phyloP scores from a whole-genome alignment of 2,888 invertebrate species.

The Prosopocoilus inquinatus region DNA sequence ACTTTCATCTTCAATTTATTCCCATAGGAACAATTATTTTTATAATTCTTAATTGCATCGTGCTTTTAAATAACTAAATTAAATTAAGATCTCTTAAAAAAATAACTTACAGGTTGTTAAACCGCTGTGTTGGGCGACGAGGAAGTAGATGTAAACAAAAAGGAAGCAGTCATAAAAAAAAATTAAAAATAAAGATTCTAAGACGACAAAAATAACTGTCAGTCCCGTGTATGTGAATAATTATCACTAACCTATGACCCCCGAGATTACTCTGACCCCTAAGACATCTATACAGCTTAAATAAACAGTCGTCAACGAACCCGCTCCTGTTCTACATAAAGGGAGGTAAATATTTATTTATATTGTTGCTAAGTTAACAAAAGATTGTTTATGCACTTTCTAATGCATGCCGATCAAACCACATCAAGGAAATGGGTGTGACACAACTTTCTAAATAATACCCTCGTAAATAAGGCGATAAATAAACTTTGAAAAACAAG shows the following conservation, averaged over 20 bases:
- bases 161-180: neutral
- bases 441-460: too few species aligned
- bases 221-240: conserved; percentile 18
- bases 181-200: neutral
- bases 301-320: conserved; percentile 33
- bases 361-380: too few species aligned
- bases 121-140: too few species aligned
- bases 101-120: too few species aligned
- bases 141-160: too few species aligned
- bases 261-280: conserved; percentile 36
- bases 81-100: too few species aligned
- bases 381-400: conserved; percentile 6
- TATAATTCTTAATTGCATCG: too few species aligned
- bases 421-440: neutral
- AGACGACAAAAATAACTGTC: conserved; percentile 20
- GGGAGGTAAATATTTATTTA: conserved; percentile 24
- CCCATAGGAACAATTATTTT: too few species aligned
- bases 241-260: conserved; percentile 38
- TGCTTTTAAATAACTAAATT: too few species aligned
- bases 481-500: too few species aligned
- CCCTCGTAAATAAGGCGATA: too few species aligned
- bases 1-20: too few species aligned
- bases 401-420: neutral
- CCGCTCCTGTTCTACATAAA: conserved; percentile 22
- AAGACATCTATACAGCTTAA: conserved; percentile 32